Evolutionary conservation across 1,140 invertebrate genomes (phyloP).

Genomic region (Drosophila quadrilineata): DNA sequence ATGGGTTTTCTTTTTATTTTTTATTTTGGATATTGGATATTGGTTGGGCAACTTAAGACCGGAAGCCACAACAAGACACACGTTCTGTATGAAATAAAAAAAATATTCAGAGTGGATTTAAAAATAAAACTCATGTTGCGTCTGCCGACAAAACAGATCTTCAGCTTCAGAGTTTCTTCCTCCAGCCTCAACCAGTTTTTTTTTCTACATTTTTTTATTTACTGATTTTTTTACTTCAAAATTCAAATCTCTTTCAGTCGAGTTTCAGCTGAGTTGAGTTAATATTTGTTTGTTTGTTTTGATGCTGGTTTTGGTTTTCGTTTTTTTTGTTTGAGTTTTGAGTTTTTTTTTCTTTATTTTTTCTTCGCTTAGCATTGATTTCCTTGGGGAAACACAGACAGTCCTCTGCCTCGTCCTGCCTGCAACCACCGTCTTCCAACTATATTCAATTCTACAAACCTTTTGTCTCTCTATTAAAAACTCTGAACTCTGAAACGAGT

Average conservation of each 20-base stretch:
- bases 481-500: slow-evolving; percentile 7
- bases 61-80: slow-evolving; percentile 62
- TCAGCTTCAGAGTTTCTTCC: background rate
- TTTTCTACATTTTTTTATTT: too few relatives aligned
- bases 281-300: slow-evolving; percentile 53
- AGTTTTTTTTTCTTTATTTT: too few relatives aligned
- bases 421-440: slow-evolving; percentile 52
- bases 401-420: slow-evolving; percentile 9
- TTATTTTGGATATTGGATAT: slow-evolving; percentile 70
- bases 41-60: slow-evolving; percentile 60
- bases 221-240: slow-evolving; percentile 23
- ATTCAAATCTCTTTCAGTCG: slow-evolving; percentile 52
- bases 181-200: slow-evolving; percentile 33
- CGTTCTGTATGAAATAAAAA: slow-evolving; percentile 43
- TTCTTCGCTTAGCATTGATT: slow-evolving; percentile 55
- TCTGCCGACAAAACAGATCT: slow-evolving; percentile 38
- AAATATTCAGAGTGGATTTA: slow-evolving; percentile 3
- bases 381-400: slow-evolving; percentile 55
- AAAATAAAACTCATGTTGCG: slow-evolving; percentile 31
- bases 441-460: slow-evolving; percentile 17
- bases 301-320: slow-evolving; percentile 54
- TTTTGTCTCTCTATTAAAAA: slow-evolving; percentile 28
- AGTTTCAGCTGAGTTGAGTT: slow-evolving; percentile 15
- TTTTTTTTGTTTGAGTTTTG: slow-evolving; percentile 52
- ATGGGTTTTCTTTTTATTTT: too few relatives aligned